Evolutionary conservation across 2,797 vertebrate genomes (phyloP).

Genomic region (Pseudopleuronectes americanus): DNA sequence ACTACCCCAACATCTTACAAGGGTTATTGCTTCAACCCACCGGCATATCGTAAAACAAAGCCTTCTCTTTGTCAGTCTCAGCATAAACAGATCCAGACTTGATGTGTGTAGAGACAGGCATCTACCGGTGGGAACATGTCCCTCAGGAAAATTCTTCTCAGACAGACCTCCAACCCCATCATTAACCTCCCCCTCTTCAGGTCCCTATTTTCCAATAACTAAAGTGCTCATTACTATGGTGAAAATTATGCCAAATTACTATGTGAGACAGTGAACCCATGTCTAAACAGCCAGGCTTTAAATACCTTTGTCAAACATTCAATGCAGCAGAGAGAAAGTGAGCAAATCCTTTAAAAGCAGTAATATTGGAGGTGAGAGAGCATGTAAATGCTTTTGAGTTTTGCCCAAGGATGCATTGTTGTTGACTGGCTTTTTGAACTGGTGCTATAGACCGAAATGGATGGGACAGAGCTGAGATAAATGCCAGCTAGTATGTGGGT

Average conservation of each 20-base stretch:
- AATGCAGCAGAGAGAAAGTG: constrained; percentile 17
- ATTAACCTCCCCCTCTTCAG: constrained; percentile 55
- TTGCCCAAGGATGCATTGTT: constrained; percentile 10
- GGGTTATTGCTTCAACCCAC: constrained; percentile 56
- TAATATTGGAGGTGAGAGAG: neutral
- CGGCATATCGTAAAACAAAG: constrained; percentile 71
- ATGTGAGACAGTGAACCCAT: constrained; percentile 27
- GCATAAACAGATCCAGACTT: constrained; percentile 69
- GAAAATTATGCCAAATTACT: constrained; percentile 56
- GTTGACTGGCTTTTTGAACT: constrained; percentile 50
- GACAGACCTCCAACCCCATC: constrained; percentile 52
- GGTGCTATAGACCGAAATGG: constrained; percentile 59
- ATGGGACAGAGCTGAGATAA: constrained; percentile 55
- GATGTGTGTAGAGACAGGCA: constrained; percentile 67
- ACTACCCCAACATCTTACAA: constrained; percentile 35
- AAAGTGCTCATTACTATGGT: constrained; percentile 49
- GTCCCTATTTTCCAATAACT: constrained; percentile 34
- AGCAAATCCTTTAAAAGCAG: constrained; percentile 5
- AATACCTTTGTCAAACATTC: neutral
- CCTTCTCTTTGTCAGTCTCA: constrained; percentile 60
- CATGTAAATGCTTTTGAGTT: neutral
- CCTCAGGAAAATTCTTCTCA: constrained; percentile 55
- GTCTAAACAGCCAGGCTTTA: constrained; percentile 23
- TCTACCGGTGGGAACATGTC: constrained; percentile 75
- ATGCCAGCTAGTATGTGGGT: constrained; percentile 57